Base-by-base conservation (phyloP, 2,113 vertebrate genomes). In the Syngnathus typhle region DNA sequence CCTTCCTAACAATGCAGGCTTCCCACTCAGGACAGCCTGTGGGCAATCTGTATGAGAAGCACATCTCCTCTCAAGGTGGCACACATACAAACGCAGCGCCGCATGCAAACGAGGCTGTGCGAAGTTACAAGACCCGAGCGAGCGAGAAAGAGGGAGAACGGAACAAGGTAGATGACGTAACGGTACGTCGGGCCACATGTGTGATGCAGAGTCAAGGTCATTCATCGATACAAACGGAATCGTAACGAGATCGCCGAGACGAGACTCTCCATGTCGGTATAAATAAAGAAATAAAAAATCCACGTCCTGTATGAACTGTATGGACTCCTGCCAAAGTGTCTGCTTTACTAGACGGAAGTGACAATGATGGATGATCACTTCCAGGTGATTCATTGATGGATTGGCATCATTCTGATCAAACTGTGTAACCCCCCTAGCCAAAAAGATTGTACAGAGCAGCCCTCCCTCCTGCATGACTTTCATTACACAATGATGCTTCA, bases 181-280 rank as follows among this genome's bases (percentile, higher is more conserved):
- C 55, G 71, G 19, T 65, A 83, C 80, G 74, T 76, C 78, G 77
- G 84, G 75, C 67, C 79, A 84, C 73, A 84, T 75, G 73, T 84
- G 73, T 79, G 72, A 58, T 71, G 64, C 68, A 36, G 51, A 41
- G 23, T 88, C 87, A 91, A 91, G 91, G 90, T 90, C 89, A 89
- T 82, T 68, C 77, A 67, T 68, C 78, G 85, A 88, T 72, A 71
- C 75, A 70, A 74, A 68, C 44, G 27, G 10, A 74, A 36, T 38
- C 37, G 3, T 59, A 67, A 27, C 41, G 18, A 32, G 46, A 36
- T 36, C 65, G 10, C 7, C 59, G 38, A 41, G 10, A 54, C 11
- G 60, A 23, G 60, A 43, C 2, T 8, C 18, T 62, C 18, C n/a
- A 15, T 43, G 18, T 41, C 2, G 27, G 15, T 43, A 13, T 39